Percentiles rank a stretch among this genome's conserved stretches.
phyloP scores from a whole-genome alignment of 2,113 vertebrate species.

The Amphilophus citrinellus region DNA sequence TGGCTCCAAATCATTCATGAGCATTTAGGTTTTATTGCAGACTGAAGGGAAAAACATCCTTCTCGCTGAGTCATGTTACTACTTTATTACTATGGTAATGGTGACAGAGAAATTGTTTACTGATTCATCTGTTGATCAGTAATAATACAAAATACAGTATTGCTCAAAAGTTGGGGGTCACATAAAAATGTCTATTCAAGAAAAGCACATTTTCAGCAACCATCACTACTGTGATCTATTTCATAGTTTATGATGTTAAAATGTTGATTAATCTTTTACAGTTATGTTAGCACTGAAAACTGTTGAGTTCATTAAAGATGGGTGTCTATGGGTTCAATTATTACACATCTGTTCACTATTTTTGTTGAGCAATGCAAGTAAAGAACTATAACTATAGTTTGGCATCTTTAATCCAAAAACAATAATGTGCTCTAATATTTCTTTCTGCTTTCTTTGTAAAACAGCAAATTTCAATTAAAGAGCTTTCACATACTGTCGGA shows the following conservation, averaged over 20 bases:
- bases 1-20: slow-evolving; percentile 19
- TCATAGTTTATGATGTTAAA: not conserved
- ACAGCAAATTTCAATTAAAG: no score
- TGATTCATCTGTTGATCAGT: not conserved
- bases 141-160: not conserved
- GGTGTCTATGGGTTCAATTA: not conserved
- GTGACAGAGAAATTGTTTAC: not conserved
- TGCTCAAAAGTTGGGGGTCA: not conserved
- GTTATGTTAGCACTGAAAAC: not conserved
- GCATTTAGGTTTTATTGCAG: slow-evolving; percentile 11
- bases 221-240: not conserved
- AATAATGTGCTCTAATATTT: no score
- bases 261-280: not conserved
- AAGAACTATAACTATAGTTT: no score
- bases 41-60: not conserved
- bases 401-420: no score
- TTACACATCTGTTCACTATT: not conserved
- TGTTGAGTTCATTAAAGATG: not conserved
- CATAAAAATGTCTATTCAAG: no score
- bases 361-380: no score
- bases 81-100: not conserved
- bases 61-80: not conserved
- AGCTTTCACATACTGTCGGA: no score
- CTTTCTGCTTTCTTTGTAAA: no score
- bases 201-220: not conserved